Conservation (phyloP, 2,888 invertebrate genomes). For the Lampropteryx suffumata region DNA sequence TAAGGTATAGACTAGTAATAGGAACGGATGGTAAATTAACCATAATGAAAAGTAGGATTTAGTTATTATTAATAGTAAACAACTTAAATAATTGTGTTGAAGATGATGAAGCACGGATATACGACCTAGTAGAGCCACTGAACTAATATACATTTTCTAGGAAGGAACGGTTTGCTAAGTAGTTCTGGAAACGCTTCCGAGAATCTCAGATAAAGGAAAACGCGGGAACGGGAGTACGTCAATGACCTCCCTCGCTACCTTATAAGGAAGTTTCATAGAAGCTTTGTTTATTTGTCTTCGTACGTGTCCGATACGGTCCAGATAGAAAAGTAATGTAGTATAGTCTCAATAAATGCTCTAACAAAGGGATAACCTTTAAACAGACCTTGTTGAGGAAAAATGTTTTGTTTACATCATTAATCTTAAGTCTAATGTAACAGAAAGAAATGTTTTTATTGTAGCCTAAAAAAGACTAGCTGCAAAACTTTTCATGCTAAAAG, state of each 20-base stretch:
- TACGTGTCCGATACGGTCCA: background rate
- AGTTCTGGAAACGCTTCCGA: slow-evolving; percentile 16
- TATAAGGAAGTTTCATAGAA: slow-evolving; percentile 4
- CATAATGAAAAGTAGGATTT: too few relatives aligned
- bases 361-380: too few relatives aligned
- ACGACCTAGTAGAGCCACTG: background rate
- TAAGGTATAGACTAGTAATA: too few relatives aligned
- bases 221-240: slow-evolving; percentile 9
- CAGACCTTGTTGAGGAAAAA: too few relatives aligned
- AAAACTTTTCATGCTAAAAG: slow-evolving; percentile 7
- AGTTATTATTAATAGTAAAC: too few relatives aligned
- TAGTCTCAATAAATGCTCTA: too few relatives aligned
- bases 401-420: too few relatives aligned
- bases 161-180: slow-evolving; percentile 4
- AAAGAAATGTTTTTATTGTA: background rate
- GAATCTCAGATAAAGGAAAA: slow-evolving; percentile 31
- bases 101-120: too few relatives aligned
- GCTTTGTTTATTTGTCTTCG: background rate
- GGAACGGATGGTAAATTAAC: too few relatives aligned
- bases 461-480: background rate
- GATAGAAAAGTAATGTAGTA: background rate
- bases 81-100: too few relatives aligned
- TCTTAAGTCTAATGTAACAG: slow-evolving; percentile 10
- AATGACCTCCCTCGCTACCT: slow-evolving; percentile 13
- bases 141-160: background rate